A percentile compares a stretch with the other conserved stretches of the same genome.
These are phyloP conservation scores for Aphis gossypii DNA, from an alignment of 1,140 invertebrate genomes.

Conservation along the genomic window DNA sequence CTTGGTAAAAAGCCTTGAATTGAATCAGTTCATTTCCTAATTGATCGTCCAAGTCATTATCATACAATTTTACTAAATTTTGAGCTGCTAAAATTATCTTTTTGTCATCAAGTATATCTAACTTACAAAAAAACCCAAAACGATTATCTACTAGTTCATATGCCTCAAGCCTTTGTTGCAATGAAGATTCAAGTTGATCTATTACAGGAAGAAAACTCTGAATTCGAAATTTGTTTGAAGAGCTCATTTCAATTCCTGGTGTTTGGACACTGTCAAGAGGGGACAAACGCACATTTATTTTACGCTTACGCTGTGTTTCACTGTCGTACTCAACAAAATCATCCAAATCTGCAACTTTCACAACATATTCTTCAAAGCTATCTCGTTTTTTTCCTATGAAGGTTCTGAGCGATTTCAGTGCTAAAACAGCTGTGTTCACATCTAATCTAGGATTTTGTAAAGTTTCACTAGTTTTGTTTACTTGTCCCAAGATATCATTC, in stretches of 20 bases:
- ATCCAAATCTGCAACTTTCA: no score
- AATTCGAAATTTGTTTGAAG: no score
- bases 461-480: slow-evolving; percentile 59
- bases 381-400: no score
- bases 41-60: not conserved
- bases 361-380: no score
- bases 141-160: slow-evolving; percentile 53
- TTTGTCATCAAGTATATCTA: slow-evolving; percentile 35
- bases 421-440: not conserved
- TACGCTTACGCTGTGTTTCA: no score
- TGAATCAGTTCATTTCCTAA: slow-evolving; percentile 22
- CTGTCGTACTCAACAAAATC: no score
- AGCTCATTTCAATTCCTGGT: no score
- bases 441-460: slow-evolving; percentile 59
- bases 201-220: slow-evolving; percentile 27
- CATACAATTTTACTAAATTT: slow-evolving; percentile 5
- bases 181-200: slow-evolving; percentile 56
- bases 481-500: slow-evolving; percentile 58
- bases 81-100: not conserved
- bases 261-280: no score
- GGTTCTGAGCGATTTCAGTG: slow-evolving; percentile 54
- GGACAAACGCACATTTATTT: no score
- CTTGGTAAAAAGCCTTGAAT: not conserved
- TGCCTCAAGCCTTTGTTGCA: slow-evolving; percentile 43
- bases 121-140: slow-evolving; percentile 54